phyloP scores from a whole-genome alignment of 1,140 invertebrate species.

The Zaprionus tsacasi region DNA sequence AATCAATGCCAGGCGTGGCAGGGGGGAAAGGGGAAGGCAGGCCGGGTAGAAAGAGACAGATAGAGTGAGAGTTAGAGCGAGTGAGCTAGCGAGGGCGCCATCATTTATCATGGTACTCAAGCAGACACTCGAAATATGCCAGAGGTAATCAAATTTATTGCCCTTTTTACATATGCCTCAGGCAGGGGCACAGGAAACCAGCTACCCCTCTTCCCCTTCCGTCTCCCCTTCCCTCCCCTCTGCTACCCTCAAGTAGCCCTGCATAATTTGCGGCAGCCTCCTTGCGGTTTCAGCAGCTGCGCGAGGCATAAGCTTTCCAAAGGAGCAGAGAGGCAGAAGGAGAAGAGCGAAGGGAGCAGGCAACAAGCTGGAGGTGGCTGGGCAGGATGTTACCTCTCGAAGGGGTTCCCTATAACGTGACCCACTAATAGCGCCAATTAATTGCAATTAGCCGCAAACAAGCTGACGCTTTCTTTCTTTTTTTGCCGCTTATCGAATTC shows the following conservation, averaged over 20 bases:
- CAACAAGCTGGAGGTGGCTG: too few species aligned
- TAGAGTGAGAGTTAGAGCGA: too few species aligned
- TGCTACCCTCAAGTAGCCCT: conserved; percentile 36
- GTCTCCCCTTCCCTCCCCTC: too few species aligned
- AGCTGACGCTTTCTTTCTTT: conserved; percentile 1
- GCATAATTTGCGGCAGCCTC: conserved; percentile 46
- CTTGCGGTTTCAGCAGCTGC: background rate
- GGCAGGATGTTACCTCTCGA: too few species aligned
- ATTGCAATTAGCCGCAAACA: conserved; percentile 47
- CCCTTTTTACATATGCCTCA: conserved; percentile 50
- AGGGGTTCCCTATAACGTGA: too few species aligned
- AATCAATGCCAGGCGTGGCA: conserved; percentile 19
- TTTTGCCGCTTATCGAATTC: conserved; percentile 6
- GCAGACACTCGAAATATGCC: conserved; percentile 35
- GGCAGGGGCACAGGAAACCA: conserved; percentile 5
- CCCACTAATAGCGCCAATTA: conserved; percentile 46
- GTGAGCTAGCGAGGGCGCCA: background rate
- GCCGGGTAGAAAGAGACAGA: background rate
- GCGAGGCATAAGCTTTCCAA: background rate
- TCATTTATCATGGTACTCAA: conserved; percentile 18
- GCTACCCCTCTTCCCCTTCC: too few species aligned
- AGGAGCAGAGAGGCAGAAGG: background rate
- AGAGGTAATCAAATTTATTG: conserved; percentile 61
- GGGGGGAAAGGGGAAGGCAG: background rate
- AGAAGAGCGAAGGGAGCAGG: too few species aligned